Percentiles rank a stretch among this genome's conserved stretches.
Evolutionary conservation across 2,797 vertebrate genomes (phyloP).

Genomic region (Sardinella longiceps): DNA sequence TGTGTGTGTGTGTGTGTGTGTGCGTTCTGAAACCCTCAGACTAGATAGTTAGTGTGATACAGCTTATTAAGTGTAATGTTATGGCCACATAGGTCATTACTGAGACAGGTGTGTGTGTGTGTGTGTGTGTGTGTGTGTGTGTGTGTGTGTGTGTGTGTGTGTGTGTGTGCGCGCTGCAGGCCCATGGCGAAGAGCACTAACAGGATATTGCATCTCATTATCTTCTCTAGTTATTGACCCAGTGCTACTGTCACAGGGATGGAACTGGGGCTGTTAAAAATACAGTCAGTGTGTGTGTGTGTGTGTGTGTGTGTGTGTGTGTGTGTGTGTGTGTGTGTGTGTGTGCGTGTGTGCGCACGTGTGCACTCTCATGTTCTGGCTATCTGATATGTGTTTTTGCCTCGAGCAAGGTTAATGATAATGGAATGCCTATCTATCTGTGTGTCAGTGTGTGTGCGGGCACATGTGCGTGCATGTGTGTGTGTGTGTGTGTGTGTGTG

Average conservation of each 20-base stretch:
- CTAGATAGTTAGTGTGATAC: not conserved
- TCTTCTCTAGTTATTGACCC: conserved; percentile 56
- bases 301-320: not conserved
- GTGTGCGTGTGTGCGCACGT: not conserved
- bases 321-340: conserved; percentile 3
- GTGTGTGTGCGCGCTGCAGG: not conserved
- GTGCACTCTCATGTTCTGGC: not conserved
- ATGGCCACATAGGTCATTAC: not conserved
- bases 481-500: not conserved
- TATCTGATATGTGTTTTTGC: conserved; percentile 35
- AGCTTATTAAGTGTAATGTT: not conserved
- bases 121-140: not conserved
- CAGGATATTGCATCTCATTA: conserved; percentile 64
- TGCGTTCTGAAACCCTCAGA: not conserved
- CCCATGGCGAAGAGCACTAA: conserved; percentile 58
- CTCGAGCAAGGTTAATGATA: conserved; percentile 20
- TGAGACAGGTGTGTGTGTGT: not conserved
- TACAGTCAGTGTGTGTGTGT: not conserved
- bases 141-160: not conserved
- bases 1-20: not conserved
- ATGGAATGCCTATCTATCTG: conserved; percentile 8
- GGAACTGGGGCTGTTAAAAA: conserved; percentile 40
- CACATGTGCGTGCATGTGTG: not conserved
- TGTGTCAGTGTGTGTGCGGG: not conserved
- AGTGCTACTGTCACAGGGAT: conserved; percentile 40